phyloP scores from a whole-genome alignment of 1,140 invertebrate species.

The Himalopsyche phryganea region DNA sequence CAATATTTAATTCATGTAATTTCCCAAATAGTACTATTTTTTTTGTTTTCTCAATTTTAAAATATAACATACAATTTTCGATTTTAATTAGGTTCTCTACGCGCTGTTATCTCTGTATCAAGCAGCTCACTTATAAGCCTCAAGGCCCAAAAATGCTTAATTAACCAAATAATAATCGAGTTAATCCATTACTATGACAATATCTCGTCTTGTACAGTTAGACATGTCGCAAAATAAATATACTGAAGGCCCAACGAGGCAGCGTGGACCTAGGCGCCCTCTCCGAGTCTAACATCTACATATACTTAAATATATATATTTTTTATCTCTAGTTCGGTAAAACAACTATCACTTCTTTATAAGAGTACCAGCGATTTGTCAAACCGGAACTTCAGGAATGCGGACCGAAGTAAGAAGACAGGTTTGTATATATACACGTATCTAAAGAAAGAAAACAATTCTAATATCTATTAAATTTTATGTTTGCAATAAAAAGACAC shows the following conservation, averaged over 20 bases:
- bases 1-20: too few relatives aligned
- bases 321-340: slow-evolving; percentile 25
- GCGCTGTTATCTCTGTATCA: too few relatives aligned
- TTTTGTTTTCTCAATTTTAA: too few relatives aligned
- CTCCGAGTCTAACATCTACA: slow-evolving; percentile 9
- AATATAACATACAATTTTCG: too few relatives aligned
- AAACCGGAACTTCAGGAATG: slow-evolving; percentile 34
- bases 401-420: slow-evolving; percentile 27
- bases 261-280: slow-evolving; percentile 1
- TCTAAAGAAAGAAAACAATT: slow-evolving; percentile 18
- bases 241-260: slow-evolving; percentile 7
- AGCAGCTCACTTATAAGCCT: too few relatives aligned
- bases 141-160: not conserved
- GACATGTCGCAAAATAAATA: slow-evolving; percentile 4
- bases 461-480: slow-evolving; percentile 31
- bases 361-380: slow-evolving; percentile 34
- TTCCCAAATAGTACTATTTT: too few relatives aligned
- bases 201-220: slow-evolving; percentile 27
- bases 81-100: too few relatives aligned
- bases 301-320: slow-evolving; percentile 6
- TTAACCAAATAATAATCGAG: too few relatives aligned
- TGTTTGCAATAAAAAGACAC: slow-evolving; percentile 20
- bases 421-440: slow-evolving; percentile 26
- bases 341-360: slow-evolving; percentile 35
- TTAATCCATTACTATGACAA: slow-evolving; percentile 11